Percentiles rank a stretch among this genome's conserved stretches.
phyloP scores from a whole-genome alignment of 1,140 invertebrate species.

The Lethrus apterus region DNA sequence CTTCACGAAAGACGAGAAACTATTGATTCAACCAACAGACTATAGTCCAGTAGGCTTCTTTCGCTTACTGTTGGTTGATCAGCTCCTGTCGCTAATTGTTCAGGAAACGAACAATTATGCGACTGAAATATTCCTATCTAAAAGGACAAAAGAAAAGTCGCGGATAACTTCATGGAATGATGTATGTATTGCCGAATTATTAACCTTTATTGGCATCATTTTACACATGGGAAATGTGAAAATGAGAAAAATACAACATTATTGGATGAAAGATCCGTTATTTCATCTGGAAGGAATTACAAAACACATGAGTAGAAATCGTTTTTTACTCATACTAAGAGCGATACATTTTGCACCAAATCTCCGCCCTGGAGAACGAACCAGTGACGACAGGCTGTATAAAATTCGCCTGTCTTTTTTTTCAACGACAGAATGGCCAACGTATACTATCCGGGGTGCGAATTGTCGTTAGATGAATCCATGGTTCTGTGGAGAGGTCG shows the following conservation, averaged over 20 bases:
- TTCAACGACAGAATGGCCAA: too few species aligned
- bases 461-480: conserved; percentile 31
- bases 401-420: too few species aligned
- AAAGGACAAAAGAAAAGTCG: too few species aligned
- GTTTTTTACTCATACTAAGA: too few species aligned
- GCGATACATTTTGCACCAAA: not conserved
- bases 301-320: conserved; percentile 5
- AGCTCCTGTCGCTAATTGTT: too few species aligned
- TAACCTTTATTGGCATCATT: conserved; percentile 16
- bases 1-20: too few species aligned
- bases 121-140: too few species aligned
- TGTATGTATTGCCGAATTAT: conserved; percentile 22
- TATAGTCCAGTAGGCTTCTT: too few species aligned
- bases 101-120: too few species aligned
- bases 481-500: conserved; percentile 24
- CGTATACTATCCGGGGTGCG: conserved; percentile 21
- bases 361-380: not conserved
- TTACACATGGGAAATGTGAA: conserved; percentile 16
- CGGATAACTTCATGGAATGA: conserved; percentile 20
- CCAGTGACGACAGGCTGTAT: too few species aligned
- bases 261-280: conserved; percentile 16
- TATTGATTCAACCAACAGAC: too few species aligned
- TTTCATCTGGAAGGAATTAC: conserved; percentile 18
- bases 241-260: conserved; percentile 11
- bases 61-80: too few species aligned